A percentile compares a stretch with the other conserved stretches of the same genome.
Evolutionary conservation across 2,113 vertebrate species (phyloP).

Genomic region (Thalassoma bifasciatum): DNA sequence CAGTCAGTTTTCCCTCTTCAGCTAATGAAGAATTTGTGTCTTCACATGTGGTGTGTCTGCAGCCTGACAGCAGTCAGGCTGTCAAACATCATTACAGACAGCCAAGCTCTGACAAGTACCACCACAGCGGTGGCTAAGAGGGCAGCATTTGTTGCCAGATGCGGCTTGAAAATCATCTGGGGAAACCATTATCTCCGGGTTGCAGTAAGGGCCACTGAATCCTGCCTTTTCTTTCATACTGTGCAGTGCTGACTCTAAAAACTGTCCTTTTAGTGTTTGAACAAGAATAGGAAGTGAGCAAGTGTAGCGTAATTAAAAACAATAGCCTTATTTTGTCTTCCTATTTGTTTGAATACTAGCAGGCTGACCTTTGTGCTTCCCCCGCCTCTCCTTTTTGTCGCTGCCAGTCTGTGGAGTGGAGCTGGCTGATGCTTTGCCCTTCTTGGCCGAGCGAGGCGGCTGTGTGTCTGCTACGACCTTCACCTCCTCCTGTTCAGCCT

Average conservation of each 20-base stretch:
- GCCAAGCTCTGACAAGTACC: conserved; percentile 37
- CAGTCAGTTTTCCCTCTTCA: conserved; percentile 3
- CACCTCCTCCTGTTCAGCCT: conserved; percentile 91
- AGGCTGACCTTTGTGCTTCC: conserved; percentile 96
- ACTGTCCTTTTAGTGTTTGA: background rate
- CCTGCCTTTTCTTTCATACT: conserved; percentile 4
- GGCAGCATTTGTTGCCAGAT: conserved; percentile 35
- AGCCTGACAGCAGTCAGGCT: conserved; percentile 39
- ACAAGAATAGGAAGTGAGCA: background rate
- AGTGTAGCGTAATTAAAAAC: background rate
- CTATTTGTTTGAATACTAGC: conserved; percentile 46
- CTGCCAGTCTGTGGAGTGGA: conserved; percentile 91
- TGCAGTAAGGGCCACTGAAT: conserved; percentile 10
- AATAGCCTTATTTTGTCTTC: background rate
- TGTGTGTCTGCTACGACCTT: conserved; percentile 86
- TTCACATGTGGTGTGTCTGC: conserved; percentile 20
- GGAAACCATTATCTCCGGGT: conserved; percentile 17
- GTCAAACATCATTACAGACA: conserved; percentile 38
- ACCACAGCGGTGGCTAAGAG: conserved; percentile 23
- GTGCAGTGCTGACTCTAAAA: background rate
- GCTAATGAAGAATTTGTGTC: conserved; percentile 9
- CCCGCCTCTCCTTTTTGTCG: conserved; percentile 94
- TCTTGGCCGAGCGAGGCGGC: conserved; percentile 91
- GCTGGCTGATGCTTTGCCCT: conserved; percentile 86
- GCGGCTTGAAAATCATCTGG: conserved; percentile 25